Conservation (phyloP, 2,113 vertebrate genomes). For the Phaetusa simplex region DNA sequence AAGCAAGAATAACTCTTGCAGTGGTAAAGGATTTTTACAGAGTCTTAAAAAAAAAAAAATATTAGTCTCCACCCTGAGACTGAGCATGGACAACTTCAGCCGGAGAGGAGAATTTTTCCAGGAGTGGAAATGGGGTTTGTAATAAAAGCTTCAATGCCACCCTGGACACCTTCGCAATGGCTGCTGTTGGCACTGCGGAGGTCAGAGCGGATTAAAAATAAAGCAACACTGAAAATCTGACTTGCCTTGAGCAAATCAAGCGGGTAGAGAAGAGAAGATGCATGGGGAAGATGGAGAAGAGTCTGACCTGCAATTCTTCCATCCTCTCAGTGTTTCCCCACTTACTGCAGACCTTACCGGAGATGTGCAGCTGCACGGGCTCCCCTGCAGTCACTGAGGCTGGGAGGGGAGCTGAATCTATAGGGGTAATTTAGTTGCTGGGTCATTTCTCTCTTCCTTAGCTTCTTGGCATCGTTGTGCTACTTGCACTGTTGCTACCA, state of each 20-base stretch:
- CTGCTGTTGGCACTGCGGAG: neutral
- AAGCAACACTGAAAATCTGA: neutral
- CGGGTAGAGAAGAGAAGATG: neutral
- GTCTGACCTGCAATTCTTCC: neutral
- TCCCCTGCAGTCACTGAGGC: neutral
- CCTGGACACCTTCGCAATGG: neutral
- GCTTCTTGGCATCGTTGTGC: neutral
- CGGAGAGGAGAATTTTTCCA: neutral
- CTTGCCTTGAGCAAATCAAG: neutral
- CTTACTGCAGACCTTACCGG: neutral
- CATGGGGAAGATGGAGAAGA: neutral
- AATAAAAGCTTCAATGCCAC: neutral
- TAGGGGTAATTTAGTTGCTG: neutral
- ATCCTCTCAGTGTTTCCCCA: neutral
- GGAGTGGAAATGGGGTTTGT: neutral
- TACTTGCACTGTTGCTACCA: neutral
- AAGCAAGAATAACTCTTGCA: neutral
- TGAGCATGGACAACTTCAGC: neutral
- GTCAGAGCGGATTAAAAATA: neutral
- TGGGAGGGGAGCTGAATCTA: neutral
- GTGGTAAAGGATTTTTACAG: neutral
- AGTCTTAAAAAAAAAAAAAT: conserved; percentile 15
- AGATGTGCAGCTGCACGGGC: accelerated
- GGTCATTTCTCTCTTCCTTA: neutral
- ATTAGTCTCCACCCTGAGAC: neutral